Conservation (phyloP, 2,888 invertebrate genomes). For the Galerucella pusilla region DNA sequence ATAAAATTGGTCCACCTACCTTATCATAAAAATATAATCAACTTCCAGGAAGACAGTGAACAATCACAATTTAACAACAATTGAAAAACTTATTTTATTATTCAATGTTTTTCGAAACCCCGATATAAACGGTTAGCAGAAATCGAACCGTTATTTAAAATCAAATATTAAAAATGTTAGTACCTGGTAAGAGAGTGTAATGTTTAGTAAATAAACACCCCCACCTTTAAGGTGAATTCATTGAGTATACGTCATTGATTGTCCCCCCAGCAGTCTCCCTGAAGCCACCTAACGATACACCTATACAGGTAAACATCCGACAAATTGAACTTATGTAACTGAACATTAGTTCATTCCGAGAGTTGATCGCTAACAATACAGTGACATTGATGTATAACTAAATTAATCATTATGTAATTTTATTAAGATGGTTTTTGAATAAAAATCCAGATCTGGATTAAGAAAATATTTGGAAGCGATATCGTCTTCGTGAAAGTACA, state of each 20-base stretch:
- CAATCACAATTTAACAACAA: background rate
- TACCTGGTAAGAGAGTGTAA: constrained; percentile 1
- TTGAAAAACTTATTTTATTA: background rate
- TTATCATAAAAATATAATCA: background rate
- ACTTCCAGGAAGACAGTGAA: background rate
- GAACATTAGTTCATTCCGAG: background rate
- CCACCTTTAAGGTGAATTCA: constrained; percentile 2
- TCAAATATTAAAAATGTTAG: constrained; percentile 9
- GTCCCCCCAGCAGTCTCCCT: background rate
- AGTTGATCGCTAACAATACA: background rate
- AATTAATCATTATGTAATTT: background rate
- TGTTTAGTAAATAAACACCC: constrained; percentile 14
- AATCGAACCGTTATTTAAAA: constrained; percentile 10
- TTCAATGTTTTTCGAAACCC: background rate
- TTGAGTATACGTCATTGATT: constrained; percentile 11
- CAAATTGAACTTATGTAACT: constrained; percentile 18
- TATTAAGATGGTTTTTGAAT: no score
- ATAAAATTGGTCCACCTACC: background rate
- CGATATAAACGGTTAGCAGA: background rate
- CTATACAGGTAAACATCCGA: constrained; percentile 3
- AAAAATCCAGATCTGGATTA: no score
- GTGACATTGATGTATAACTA: background rate
- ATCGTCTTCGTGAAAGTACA: no score
- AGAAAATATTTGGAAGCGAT: no score
- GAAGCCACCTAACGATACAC: background rate